Base-by-base conservation (phyloP, 2,113 vertebrate genomes). In the Xiphophorus couchianus region DNA sequence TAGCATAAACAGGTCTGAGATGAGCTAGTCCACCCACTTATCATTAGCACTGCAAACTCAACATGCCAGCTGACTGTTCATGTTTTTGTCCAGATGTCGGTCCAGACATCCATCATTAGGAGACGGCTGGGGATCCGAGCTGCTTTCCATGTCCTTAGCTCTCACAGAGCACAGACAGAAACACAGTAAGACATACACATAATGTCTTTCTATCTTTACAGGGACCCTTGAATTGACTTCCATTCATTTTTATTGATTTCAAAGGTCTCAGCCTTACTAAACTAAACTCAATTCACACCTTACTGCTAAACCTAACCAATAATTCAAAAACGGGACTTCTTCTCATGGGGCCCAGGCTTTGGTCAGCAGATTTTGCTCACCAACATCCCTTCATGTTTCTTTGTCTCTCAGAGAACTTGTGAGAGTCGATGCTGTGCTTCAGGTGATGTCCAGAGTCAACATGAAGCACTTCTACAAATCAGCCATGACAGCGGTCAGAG, bases 21-120 rank as follows among this genome's bases (percentile, higher is more conserved):
- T 48, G 15, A 48, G 15, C 14, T 48, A 48, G 3, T 17, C 0
- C 5, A 48, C 5, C 44, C 5, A 19, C 17, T 48, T 48, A 48
- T 17, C 14, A 48, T 48, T 48, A 19, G 44, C 17, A 19, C 17
- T 48, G 17, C 44, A 48, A 48, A 19, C 17, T 48, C 5, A 48
- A 19, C 15, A 62, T 29, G 2, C 13, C 0, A 15, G 9, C 22
- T 44, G 30, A 10, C 51, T 9, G 31, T 66, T 66, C 35, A 0
- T 88, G 31, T 83, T 78, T 81, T 22, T 12, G 9, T 77, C 33
- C 84, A 99, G 98, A 96, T 98, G 90, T 98, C 98, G 0, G 92
- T 99, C 19, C 96, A 98, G 88, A 95, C 97, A 0, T 98, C 97
- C 0, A 94, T 99, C 84, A 92, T 97, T 60, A 94, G 98, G 87